Base-by-base conservation (phyloP, 2,888 invertebrate species). In the Pachydiplax longipennis region DNA sequence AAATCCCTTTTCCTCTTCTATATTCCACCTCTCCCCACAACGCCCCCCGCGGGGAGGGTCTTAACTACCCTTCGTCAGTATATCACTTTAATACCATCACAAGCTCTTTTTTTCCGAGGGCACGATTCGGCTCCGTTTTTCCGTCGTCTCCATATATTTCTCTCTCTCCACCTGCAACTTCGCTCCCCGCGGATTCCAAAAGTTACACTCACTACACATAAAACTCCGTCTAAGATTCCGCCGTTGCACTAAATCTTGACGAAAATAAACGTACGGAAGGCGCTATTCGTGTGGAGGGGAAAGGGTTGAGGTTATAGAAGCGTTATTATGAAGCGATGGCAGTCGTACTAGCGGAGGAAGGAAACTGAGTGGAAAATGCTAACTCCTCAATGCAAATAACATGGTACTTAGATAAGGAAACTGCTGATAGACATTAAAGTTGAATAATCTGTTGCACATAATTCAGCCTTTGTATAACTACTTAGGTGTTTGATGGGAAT, bases 11-110 rank as follows among this genome's bases (percentile, higher is more conserved):
- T n/a, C 40, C 22, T 22, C 81, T 37, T 81, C 44, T 81, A 44
- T 37, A n/a, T 81, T 81, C 44, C 65, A n/a, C 40, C 44, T 12
- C 22, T 48, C n/a, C 44, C 82, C 8, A 22, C 25, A 13, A 25
- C 48, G 12, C 31, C 25, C 82, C 82, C 82, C 82, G 82, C 48
- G n/a, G 73, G 12, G 73, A 73, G 48, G 82, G 82, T 15, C 82
- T 82, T 82, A 48, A 82, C 82, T 82, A 25, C 48, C 82, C 44
- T 82, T 44, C 48, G 48, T 22, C 48, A 44, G 48, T 44, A 48
- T 82, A 82, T 82, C 82, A 44, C 82, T 48, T n/a, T 44, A 82
- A 31, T 48, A 82, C 48, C 48, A 82, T 82, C 73, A 73, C 73
- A 73, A 31, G 25, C 48, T 81, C 48, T 82, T 48, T 48, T 53